Percentiles rank a stretch among this genome's conserved stretches.
Evolutionary conservation across 2,888 invertebrate genomes (phyloP).

Genomic region (Heliconius hortense): DNA sequence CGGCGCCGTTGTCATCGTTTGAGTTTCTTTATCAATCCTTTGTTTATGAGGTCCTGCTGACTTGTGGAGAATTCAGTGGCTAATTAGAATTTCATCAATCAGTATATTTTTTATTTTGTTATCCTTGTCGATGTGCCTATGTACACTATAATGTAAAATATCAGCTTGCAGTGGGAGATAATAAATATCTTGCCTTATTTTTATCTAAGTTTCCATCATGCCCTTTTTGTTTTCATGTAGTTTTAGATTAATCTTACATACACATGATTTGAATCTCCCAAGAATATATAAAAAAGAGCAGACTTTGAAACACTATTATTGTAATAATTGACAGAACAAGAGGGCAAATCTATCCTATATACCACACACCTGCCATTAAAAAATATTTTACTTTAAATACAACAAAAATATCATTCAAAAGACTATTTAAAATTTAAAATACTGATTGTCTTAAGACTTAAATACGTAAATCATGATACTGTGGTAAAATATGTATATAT

Average conservation of each 20-base stretch:
- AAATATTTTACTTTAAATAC: neutral
- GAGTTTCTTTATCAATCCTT: conserved; percentile 75
- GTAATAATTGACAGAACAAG: conserved; percentile 57
- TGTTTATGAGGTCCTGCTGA: conserved; percentile 80
- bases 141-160: conserved; percentile 71
- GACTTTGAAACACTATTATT: conserved; percentile 22
- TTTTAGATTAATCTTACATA: conserved; percentile 30
- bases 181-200: conserved; percentile 78
- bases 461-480: neutral
- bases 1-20: conserved; percentile 52
- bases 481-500: neutral
- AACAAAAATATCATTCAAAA: neutral
- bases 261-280: conserved; percentile 45
- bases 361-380: conserved; percentile 25
- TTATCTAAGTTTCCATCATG: conserved; percentile 69
- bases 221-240: conserved; percentile 49
- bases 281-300: conserved; percentile 30
- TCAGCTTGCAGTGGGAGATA: conserved; percentile 77
- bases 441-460: neutral
- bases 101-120: conserved; percentile 81
- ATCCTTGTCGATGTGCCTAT: conserved; percentile 77
- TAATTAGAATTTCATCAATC: conserved; percentile 79
- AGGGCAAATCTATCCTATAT: conserved; percentile 57
- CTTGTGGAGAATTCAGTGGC: conserved; percentile 79
- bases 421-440: neutral